Base-by-base conservation (phyloP, 1,140 invertebrate genomes). In the Episyrphus balteatus region DNA sequence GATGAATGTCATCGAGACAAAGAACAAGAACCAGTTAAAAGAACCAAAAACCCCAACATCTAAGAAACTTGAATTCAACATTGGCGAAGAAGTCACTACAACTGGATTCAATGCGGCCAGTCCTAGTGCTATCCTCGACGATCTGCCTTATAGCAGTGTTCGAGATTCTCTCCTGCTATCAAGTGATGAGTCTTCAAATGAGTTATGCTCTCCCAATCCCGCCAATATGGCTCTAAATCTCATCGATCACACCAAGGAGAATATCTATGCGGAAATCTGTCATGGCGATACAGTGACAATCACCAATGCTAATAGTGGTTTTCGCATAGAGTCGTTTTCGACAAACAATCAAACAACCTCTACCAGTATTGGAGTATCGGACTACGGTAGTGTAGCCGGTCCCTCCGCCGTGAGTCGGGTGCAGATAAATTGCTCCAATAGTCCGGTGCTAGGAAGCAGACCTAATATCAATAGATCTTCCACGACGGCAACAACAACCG, bases 231-330 rank as follows among this genome's bases (percentile, higher is more conserved):
- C 48, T 18, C 46, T 53, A 19, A 40, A 55, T 11, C 40, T 51
- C 13, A 38, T 53, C 37, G 62, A 66, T 33, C 73, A 77, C 55
- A 60, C 70, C 5, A 75, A 75, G 43, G 76, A 78, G 48, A 78
- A 77, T 48, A 77, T 78, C 50, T 78, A 78, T 53, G 75, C 76
- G 36, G 76, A 78, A 53, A 77, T 78, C 33, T 77, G 75, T 53
- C 66, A 73, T 37, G 52, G 54, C 37, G 21, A 39, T 26, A 34
- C n/a, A 11, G 19, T 13, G 5, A 45, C n/a, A 31, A 37, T 32
- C 30, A 14, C 12, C 42, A 14, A 8, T 8, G 21, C 21, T 8
- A 26, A 26, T 26, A 26, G 8, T 26, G 21, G 21, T 8, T 26
- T 26, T 26, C 21, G 21, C 21, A 26, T 26, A 26, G 21, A 26